Conservation (phyloP, 35 echinoderm and acorn worm genomes). For the Apostichopus californicus region DNA sequence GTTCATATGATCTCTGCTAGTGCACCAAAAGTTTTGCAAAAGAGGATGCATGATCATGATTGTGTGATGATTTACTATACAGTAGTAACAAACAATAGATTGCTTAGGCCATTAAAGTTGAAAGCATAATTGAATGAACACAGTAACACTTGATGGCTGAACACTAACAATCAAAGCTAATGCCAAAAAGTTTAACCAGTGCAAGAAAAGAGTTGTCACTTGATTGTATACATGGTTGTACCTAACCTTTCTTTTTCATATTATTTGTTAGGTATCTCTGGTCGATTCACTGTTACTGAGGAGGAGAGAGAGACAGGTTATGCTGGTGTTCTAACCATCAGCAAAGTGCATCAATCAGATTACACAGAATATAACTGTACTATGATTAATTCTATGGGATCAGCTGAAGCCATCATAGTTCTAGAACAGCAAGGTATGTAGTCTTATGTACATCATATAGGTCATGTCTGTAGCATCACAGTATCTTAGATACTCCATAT, state of each 20-base stretch:
- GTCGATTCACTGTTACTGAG: slow-evolving; percentile 58
- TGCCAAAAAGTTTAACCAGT: too few species aligned
- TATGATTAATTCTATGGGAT: slow-evolving; percentile 68
- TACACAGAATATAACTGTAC: slow-evolving; percentile 88
- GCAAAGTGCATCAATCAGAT: slow-evolving; percentile 58
- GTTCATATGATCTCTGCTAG: too few species aligned
- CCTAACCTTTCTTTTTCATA: not conserved
- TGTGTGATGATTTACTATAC: too few species aligned
- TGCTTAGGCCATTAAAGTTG: too few species aligned
- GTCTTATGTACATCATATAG: not conserved
- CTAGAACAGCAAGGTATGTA: slow-evolving; percentile 77
- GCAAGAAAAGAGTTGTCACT: not conserved
- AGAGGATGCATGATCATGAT: too few species aligned
- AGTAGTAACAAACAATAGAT: too few species aligned
- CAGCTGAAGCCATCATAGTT: slow-evolving; percentile 58
- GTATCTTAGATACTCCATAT: too few species aligned
- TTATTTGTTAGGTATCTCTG: slow-evolving; percentile 52
- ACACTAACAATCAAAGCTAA: too few species aligned
- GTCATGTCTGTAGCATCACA: too few species aligned
- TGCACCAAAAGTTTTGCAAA: too few species aligned
- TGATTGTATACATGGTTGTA: not conserved
- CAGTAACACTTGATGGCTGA: too few species aligned
- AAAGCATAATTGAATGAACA: too few species aligned
- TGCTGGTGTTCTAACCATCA: slow-evolving; percentile 67
- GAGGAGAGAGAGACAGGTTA: slow-evolving; percentile 50